Conservation (phyloP, 2,888 invertebrate species). For the Leptothorax acervorum region DNA sequence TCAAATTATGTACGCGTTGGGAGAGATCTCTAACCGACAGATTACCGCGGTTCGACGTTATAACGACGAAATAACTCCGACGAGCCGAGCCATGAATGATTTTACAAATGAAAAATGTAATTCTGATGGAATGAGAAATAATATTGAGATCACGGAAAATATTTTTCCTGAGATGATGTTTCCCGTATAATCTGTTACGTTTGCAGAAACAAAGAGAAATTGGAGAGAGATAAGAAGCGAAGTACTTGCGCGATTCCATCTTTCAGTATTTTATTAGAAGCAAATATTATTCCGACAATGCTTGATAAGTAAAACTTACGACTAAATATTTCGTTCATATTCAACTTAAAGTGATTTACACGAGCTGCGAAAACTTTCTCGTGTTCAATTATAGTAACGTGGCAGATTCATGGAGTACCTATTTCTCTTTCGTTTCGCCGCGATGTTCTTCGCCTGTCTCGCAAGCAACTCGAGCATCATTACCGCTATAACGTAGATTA, state of each 20-base stretch:
- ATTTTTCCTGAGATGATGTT: background rate
- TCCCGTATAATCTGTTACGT: background rate
- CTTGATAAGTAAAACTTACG: background rate
- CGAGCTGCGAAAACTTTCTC: background rate
- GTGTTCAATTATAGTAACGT: slow-evolving; percentile 14
- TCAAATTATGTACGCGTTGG: slow-evolving; percentile 38
- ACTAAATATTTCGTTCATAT: background rate
- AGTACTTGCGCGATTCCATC: background rate
- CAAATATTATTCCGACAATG: slow-evolving; percentile 12
- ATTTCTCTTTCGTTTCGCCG: background rate
- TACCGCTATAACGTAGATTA: slow-evolving; percentile 54
- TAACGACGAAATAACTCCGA: slow-evolving; percentile 26
- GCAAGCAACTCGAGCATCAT: slow-evolving; percentile 26
- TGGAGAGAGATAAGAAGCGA: background rate
- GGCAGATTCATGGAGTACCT: slow-evolving; percentile 25
- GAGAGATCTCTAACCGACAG: slow-evolving; percentile 48
- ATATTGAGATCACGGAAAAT: slow-evolving; percentile 22
- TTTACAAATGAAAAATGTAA: slow-evolving; percentile 33
- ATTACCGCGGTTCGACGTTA: slow-evolving; percentile 27
- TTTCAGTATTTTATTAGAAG: slow-evolving; percentile 9
- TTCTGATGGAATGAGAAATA: slow-evolving; percentile 26
- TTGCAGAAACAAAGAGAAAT: background rate
- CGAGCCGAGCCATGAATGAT: slow-evolving; percentile 12
- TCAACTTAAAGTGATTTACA: slow-evolving; percentile 8
- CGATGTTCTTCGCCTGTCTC: background rate